Base-by-base conservation (phyloP, 2,888 invertebrate genomes). In the Campoplex nolae region DNA sequence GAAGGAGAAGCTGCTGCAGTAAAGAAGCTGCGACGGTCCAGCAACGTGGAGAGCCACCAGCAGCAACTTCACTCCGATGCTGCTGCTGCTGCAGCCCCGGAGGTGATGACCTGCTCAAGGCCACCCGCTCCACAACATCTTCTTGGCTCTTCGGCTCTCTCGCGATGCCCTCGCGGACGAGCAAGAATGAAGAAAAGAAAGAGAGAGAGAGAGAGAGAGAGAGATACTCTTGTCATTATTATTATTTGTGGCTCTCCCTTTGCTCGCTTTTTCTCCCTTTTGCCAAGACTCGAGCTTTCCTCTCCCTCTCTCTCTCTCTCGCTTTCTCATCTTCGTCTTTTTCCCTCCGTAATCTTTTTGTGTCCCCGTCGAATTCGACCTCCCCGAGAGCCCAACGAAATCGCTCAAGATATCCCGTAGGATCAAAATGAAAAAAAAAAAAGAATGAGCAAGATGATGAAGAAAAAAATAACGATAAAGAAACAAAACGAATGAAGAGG, bases 81-180 rank as follows among this genome's bases (percentile, higher is more conserved):
- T 75, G 82, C 75, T 73, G 85, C 88, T 89, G 38, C 38, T 38
- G 91, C 91, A 90, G 91, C 89, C 91, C 91, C 93, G 93, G 94
- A 93, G 94, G 94, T 94, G 94, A 94, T 94, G 94, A 94, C 94
- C 94, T 93, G 94, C 93, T 94, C 94, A 94, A 94, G 94, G 94
- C 94, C 94, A 94, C 93, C 93, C 93, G 93, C 94, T 93, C 92
- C 90, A 91, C 82, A 91, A 91, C 82, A 91, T 92, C 91, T 90
- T 90, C 91, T 89, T 90, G 91, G 85, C 89, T 89, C 89, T 89
- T 77, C 80, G 85, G 88, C 88, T 81, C 84, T 54, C 88, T 76
- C 75, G 62, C 67, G 71, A 73, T 75, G 74, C 54, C 18, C 82
- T 70, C 76, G 76, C 48, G 76, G 42, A 76, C 68, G 74, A 67